Evolutionary conservation across 2,113 vertebrate species (phyloP).

Genomic region (Sceloporus tristichus): DNA sequence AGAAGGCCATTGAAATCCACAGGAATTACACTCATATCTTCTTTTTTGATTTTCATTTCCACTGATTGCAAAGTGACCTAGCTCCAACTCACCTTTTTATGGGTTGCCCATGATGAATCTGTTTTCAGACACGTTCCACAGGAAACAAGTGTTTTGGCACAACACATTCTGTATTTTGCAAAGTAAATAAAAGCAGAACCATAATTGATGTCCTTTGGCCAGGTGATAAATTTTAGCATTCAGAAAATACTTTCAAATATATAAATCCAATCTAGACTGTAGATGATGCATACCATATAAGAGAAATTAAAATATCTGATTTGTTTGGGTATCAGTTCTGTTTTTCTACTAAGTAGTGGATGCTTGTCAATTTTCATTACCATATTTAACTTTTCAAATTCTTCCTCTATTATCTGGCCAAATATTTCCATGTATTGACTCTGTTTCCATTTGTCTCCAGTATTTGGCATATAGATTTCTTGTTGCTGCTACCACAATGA

Average conservation of each 20-base stretch:
- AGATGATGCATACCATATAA: no score
- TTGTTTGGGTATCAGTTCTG: neutral
- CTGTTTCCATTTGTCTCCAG: neutral
- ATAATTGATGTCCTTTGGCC: neutral
- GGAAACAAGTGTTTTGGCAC: neutral
- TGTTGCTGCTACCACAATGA: neutral
- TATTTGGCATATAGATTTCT: neutral
- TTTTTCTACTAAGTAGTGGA: neutral
- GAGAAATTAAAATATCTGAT: neutral
- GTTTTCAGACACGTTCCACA: neutral
- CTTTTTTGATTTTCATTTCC: no score
- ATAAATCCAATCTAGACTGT: neutral
- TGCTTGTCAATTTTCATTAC: neutral
- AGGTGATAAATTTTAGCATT: neutral
- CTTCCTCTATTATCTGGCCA: neutral
- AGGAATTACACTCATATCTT: no score
- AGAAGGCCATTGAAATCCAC: no score
- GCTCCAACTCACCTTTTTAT: neutral
- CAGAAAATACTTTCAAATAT: neutral
- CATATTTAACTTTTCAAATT: neutral
- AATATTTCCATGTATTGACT: neutral
- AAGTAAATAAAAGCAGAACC: neutral
- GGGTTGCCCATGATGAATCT: neutral
- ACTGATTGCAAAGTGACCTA: no score
- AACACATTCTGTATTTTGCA: neutral